Base-by-base conservation (phyloP, 2,113 vertebrate species). In the Arothron firmamentum region DNA sequence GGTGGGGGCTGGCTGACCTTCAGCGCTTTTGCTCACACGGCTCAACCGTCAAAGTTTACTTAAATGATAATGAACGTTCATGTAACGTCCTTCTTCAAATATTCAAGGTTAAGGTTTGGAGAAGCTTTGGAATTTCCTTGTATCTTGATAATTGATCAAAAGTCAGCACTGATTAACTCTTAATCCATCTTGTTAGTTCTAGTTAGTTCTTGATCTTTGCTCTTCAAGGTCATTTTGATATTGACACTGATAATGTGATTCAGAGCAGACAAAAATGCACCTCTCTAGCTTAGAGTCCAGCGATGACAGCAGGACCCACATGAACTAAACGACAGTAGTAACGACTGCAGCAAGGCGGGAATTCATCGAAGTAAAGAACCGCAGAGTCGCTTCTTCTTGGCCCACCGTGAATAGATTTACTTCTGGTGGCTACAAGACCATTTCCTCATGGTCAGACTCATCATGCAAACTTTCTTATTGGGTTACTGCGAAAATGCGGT, bases 1-100 rank as follows among this genome's bases (percentile, higher is more conserved):
- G 28, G 56, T 16, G 43, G 34, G 34, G 46, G 69, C 63, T 81
- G 71, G 75, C 81, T 56, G 69, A 74, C 81, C 82, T 77, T 71
- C 75, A 75, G 85, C 72, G 80, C 69, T 76, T 85, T 87, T 79
- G 19, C 75, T 81, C 80, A 71, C 82, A 80, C 52, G 68, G 81
- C 68, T 38, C 8, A 38, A 1, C 34, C 9, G 12, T 38, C 34
- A 38, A 38, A 38, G 10, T 34, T 34, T 34, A 10, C 31, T 34
- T 38, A 11, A 38, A 38, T 38, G 34, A 10, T 38, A 38, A 9
- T 34, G 31, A 38, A 9, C 6, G 34, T 11, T 3, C 8, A 38
- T 38, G 11, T 38, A 12, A 38, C 3, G 34, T 9, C 9, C 31
- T 6, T 38, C 9, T 12, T 38, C 34, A 10, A 38, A 38, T 31